A percentile compares a stretch with the other conserved stretches of the same genome.
These are phyloP conservation scores for Enteromius fasciolatus DNA, from an alignment of 2,797 vertebrate genomes.

Conservation along the genomic window DNA sequence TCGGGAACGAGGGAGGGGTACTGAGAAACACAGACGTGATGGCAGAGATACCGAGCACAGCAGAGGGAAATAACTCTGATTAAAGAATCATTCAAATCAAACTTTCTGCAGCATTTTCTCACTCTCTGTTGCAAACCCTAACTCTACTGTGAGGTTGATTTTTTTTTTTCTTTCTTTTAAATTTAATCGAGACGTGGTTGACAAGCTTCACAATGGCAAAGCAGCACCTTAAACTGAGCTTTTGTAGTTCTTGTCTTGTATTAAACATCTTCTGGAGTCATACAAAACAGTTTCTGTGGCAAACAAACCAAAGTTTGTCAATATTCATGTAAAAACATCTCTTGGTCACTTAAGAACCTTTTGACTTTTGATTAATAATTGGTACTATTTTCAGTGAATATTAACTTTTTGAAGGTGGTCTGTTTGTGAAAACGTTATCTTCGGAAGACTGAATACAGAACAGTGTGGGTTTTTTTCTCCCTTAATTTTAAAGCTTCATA, in stretches of 20 bases:
- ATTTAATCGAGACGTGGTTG: not conserved
- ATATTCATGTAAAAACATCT: not conserved
- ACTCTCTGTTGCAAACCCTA: not conserved
- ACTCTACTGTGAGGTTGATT: not conserved
- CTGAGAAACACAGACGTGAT: slow-evolving; percentile 27
- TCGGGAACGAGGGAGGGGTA: slow-evolving; percentile 50
- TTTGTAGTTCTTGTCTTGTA: too few relatives aligned
- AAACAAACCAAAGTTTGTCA: not conserved
- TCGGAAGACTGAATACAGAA: not conserved
- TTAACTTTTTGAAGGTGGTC: not conserved
- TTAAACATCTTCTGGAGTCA: not conserved
- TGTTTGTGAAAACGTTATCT: not conserved
- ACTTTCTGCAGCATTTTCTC: not conserved
- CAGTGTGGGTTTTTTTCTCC: not conserved
- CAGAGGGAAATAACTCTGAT: not conserved
- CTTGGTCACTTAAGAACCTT: not conserved
- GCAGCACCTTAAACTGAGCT: too few relatives aligned
- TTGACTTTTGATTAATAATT: not conserved
- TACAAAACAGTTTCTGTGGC: not conserved
- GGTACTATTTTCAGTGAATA: not conserved
- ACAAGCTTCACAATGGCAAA: too few relatives aligned
- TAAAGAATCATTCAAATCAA: not conserved
- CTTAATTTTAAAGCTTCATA: not conserved
- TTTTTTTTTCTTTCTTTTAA: not conserved
- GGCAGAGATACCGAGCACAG: slow-evolving; percentile 53